These are phyloP conservation scores for Myanophis thanlyinensis DNA, from an alignment of 2,113 vertebrate species.

Conservation along the genomic window DNA sequence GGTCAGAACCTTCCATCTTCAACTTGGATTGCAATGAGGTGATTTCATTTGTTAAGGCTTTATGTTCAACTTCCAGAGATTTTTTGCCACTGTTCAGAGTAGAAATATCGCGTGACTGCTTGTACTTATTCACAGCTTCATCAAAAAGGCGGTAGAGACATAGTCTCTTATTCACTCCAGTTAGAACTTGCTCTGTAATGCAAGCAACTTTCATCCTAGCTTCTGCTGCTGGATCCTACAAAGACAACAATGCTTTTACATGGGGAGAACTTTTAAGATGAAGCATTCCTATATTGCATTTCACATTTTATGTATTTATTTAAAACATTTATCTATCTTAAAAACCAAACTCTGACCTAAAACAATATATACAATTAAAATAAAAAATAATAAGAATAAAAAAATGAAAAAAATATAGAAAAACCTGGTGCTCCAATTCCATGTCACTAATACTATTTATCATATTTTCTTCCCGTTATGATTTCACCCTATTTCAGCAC, in stretches of 20 bases:
- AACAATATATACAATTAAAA: neutral
- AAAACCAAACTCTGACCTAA: neutral
- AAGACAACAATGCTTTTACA: neutral
- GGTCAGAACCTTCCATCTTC: constrained; percentile 92
- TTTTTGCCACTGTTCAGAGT: constrained; percentile 90
- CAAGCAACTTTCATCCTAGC: constrained; percentile 98
- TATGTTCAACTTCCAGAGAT: constrained; percentile 89
- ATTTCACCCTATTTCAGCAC: neutral
- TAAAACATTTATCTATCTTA: neutral
- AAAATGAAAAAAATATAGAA: neutral
- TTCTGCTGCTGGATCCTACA: constrained; percentile 93
- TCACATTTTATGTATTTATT: neutral
- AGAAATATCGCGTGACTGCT: constrained; percentile 90
- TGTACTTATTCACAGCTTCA: constrained; percentile 94
- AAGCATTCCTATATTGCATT: neutral
- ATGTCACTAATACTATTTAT: neutral
- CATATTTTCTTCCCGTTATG: neutral
- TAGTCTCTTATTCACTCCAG: constrained; percentile 93
- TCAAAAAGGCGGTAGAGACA: constrained; percentile 96
- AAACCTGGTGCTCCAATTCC: neutral
- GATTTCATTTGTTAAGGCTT: constrained; percentile 86
- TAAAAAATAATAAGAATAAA: neutral
- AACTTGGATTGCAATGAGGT: constrained; percentile 87
- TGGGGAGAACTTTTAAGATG: neutral
- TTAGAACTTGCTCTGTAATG: constrained; percentile 96